Evolutionary conservation across 2,797 vertebrate species (phyloP).

Genomic region (Champsocephalus gunnari): DNA sequence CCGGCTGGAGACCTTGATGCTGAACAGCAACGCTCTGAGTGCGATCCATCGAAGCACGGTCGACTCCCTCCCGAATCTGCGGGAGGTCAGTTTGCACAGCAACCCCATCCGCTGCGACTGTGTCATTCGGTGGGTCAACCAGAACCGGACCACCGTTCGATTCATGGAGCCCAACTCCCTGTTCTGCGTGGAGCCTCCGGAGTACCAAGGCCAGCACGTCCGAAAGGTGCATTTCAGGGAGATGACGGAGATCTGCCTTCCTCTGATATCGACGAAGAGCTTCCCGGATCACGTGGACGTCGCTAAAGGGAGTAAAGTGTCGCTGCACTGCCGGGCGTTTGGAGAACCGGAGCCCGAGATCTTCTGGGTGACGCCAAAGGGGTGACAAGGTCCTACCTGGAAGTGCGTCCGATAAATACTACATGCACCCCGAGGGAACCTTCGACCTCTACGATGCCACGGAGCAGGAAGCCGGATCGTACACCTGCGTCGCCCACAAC

Average conservation of each 20-base stretch:
- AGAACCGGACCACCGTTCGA: slow-evolving; percentile 91
- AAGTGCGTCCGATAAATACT: slow-evolving; percentile 86
- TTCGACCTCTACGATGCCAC: slow-evolving; percentile 90
- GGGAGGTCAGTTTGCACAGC: slow-evolving; percentile 94
- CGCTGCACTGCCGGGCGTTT: slow-evolving; percentile 92
- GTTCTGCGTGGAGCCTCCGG: slow-evolving; percentile 92
- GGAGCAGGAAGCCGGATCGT: slow-evolving; percentile 88
- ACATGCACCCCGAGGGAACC: slow-evolving; percentile 92
- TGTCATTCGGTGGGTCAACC: slow-evolving; percentile 95
- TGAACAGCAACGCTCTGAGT: slow-evolving; percentile 93
- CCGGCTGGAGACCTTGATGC: slow-evolving; percentile 92
- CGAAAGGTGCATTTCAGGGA: slow-evolving; percentile 93
- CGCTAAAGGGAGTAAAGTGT: slow-evolving; percentile 85
- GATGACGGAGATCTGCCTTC: slow-evolving; percentile 96
- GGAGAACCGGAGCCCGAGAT: slow-evolving; percentile 95
- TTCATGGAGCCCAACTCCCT: slow-evolving; percentile 95
- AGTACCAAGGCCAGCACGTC: slow-evolving; percentile 92
- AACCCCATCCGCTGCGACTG: slow-evolving; percentile 95
- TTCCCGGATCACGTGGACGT: slow-evolving; percentile 85
- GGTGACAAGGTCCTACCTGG: slow-evolving; percentile 90
- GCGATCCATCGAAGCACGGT: slow-evolving; percentile 91
- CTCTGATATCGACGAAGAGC: slow-evolving; percentile 91
- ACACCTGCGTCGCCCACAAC: slow-evolving; percentile 94
- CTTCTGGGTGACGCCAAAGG: slow-evolving; percentile 92
- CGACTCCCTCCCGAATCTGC: slow-evolving; percentile 91